Evolutionary conservation across 2,888 invertebrate species (phyloP).

Genomic region (Eudemis profundana): DNA sequence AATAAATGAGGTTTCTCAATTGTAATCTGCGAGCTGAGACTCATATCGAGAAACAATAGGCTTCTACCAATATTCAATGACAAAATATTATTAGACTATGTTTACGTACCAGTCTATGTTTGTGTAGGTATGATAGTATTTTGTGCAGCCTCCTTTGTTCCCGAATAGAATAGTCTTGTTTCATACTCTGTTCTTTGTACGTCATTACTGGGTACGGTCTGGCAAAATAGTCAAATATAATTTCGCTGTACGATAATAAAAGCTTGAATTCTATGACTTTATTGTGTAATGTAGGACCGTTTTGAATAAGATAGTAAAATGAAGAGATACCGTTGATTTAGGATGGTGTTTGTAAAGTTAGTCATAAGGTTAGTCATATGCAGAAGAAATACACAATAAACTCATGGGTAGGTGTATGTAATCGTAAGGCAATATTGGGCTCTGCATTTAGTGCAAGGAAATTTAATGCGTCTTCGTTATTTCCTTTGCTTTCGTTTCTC

Average conservation of each 20-base stretch:
- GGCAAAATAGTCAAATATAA: slow-evolving; percentile 12
- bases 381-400: background rate
- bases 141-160: slow-evolving; percentile 51
- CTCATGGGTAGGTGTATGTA: background rate
- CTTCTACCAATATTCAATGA: slow-evolving; percentile 43
- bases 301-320: slow-evolving; percentile 19
- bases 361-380: background rate
- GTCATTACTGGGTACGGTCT: slow-evolving; percentile 26
- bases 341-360: background rate
- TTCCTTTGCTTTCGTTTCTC: slow-evolving; percentile 44
- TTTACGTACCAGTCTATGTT: background rate
- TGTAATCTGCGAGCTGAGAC: slow-evolving; percentile 15
- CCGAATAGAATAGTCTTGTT: slow-evolving; percentile 50
- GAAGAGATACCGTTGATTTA: slow-evolving; percentile 9
- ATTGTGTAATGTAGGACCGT: background rate
- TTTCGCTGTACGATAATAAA: slow-evolving; percentile 8
- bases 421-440: background rate
- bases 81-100: slow-evolving; percentile 32
- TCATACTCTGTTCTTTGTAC: slow-evolving; percentile 46
- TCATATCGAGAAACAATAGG: slow-evolving; percentile 20
- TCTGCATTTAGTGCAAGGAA: no score
- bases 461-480: no score
- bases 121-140: slow-evolving; percentile 40
- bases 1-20: slow-evolving; percentile 54
- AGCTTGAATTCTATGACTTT: slow-evolving; percentile 7